Evolutionary conservation across 2,113 vertebrate genomes (phyloP).

Genomic region (Plotosus lineatus): DNA sequence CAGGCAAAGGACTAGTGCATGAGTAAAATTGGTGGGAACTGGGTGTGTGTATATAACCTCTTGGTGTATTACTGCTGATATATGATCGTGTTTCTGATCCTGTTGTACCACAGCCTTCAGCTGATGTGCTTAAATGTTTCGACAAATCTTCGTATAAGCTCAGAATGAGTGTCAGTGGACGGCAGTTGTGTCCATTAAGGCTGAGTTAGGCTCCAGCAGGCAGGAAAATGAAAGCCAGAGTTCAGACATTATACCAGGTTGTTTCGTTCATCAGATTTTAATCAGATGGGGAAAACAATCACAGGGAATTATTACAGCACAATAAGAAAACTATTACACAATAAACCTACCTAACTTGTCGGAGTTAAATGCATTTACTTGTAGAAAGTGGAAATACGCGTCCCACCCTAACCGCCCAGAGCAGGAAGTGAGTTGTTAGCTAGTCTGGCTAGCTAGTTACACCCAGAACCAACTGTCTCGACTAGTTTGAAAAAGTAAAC

Average conservation of each 20-base stretch:
- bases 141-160: neutral
- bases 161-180: neutral
- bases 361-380: neutral
- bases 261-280: neutral
- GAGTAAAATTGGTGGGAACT: neutral
- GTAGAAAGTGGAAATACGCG: neutral
- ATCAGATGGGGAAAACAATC: neutral
- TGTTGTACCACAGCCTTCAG: neutral
- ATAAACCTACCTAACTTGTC: neutral
- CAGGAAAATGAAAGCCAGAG: neutral
- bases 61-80: neutral
- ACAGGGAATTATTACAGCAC: too few species aligned
- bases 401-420: constrained; percentile 51
- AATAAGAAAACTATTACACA: neutral
- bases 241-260: neutral
- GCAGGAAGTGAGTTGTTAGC: constrained; percentile 76
- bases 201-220: neutral
- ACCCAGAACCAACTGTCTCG: neutral
- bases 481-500: neutral
- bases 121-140: neutral
- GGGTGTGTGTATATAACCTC: neutral
- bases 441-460: constrained; percentile 38
- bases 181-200: too few species aligned
- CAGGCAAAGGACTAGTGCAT: neutral
- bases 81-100: neutral